Percentiles rank a stretch among this genome's conserved stretches.
phyloP scores from a whole-genome alignment of 1,140 invertebrate genomes.

The Amyelois transitella region DNA sequence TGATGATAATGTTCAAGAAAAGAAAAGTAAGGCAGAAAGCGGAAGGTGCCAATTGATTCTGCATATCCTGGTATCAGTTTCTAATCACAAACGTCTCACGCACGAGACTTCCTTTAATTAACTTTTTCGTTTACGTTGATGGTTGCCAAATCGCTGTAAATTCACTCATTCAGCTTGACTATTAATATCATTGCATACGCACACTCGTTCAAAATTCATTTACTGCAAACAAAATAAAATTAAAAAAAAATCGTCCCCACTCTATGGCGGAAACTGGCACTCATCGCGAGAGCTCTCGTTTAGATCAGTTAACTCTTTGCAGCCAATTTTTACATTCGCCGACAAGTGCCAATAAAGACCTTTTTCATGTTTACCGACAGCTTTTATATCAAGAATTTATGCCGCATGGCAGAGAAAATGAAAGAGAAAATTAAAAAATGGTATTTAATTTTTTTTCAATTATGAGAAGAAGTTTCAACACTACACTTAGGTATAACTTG shows the following conservation, averaged over 20 bases:
- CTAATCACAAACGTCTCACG: no score
- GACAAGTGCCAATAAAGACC: slow-evolving; percentile 48
- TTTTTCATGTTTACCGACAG: slow-evolving; percentile 44
- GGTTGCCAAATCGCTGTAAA: no score
- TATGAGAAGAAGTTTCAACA: no score
- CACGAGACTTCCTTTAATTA: no score
- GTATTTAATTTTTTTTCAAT: background rate
- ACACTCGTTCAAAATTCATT: background rate
- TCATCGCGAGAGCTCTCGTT: slow-evolving; percentile 30
- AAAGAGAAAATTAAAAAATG: slow-evolving; percentile 1
- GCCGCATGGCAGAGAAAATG: slow-evolving; percentile 4
- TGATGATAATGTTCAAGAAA: no score
- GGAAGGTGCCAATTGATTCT: no score
- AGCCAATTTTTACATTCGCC: slow-evolving; percentile 33
- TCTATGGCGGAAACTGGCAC: slow-evolving; percentile 10
- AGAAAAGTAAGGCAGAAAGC: no score
- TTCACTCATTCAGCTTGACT: no score
- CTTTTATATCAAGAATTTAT: slow-evolving; percentile 38
- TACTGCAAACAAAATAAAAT: background rate
- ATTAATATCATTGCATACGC: background rate
- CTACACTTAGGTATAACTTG: no score
- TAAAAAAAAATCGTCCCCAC: background rate
- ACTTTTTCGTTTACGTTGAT: no score
- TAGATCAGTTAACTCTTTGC: slow-evolving; percentile 51
- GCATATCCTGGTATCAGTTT: no score